These are phyloP conservation scores for Hedya salicella DNA, from an alignment of 2,888 invertebrate genomes.

Conservation along the genomic window DNA sequence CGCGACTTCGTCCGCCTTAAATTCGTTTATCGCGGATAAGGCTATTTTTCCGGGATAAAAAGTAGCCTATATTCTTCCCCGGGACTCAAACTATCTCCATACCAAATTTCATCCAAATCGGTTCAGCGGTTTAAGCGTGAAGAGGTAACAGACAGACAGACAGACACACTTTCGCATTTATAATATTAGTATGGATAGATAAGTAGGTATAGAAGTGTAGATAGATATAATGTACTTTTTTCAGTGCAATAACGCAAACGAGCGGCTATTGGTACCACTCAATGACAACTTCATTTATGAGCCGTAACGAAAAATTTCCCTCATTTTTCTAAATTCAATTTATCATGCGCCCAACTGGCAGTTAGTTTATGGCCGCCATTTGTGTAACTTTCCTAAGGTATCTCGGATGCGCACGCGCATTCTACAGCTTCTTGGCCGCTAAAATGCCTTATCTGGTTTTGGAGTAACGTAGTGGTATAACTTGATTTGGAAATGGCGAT, in stretches of 20 bases:
- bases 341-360: conserved; percentile 16
- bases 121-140: too few relatives aligned
- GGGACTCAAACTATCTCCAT: too few relatives aligned
- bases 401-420: conserved; percentile 57
- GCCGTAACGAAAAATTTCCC: not conserved
- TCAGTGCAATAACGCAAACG: not conserved
- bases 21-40: too few relatives aligned
- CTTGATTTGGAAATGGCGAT: conserved; percentile 12
- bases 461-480: conserved; percentile 56
- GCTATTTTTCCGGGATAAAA: too few relatives aligned
- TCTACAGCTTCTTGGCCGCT: conserved; percentile 5
- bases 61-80: too few relatives aligned
- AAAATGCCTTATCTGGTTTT: conserved; percentile 47
- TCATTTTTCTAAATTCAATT: conserved; percentile 4
- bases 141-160: too few relatives aligned
- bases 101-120: too few relatives aligned
- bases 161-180: too few relatives aligned
- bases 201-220: too few relatives aligned
- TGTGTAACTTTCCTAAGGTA: conserved; percentile 59
- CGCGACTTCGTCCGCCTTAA: too few relatives aligned
- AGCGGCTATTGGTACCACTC: not conserved
- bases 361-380: conserved; percentile 57
- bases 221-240: not conserved
- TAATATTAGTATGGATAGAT: too few relatives aligned
- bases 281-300: not conserved